Evolutionary conservation across 2,797 vertebrate genomes (phyloP).

Genomic region (Gambelia wislizenii): DNA sequence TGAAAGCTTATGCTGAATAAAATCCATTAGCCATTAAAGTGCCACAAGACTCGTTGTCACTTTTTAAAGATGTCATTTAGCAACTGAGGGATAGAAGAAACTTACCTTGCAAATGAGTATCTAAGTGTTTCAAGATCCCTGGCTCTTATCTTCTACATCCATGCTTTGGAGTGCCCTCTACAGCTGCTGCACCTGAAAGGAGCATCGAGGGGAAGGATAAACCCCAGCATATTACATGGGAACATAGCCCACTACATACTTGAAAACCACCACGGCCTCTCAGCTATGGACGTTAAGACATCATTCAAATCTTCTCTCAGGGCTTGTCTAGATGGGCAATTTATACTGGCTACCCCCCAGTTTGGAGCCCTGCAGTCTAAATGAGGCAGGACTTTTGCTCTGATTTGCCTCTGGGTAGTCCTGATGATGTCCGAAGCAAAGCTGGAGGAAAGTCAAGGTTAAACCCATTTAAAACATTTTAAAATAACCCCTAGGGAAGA

Average conservation of each 20-base stretch:
- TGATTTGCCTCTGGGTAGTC: too few relatives aligned
- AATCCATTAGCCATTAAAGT: too few relatives aligned
- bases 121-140: slow-evolving; percentile 18
- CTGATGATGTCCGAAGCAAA: too few relatives aligned
- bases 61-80: background rate
- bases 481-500: too few relatives aligned
- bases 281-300: slow-evolving; percentile 13
- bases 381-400: too few relatives aligned
- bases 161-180: background rate
- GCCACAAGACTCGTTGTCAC: too few relatives aligned
- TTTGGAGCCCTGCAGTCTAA: too few relatives aligned
- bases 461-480: too few relatives aligned
- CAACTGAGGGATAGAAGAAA: background rate
- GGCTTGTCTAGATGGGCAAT: too few relatives aligned
- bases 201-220: background rate
- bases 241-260: background rate
- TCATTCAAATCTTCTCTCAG: slow-evolving; percentile 36
- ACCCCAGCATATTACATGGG: background rate
- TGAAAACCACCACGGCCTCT: background rate
- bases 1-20: too few relatives aligned
- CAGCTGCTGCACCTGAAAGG: slow-evolving; percentile 18
- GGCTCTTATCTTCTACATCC: background rate
- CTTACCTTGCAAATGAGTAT: slow-evolving; percentile 1
- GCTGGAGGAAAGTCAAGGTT: too few relatives aligned
- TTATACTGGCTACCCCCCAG: too few relatives aligned